A percentile compares a stretch with the other conserved stretches of the same genome.
Evolutionary conservation across 2,113 vertebrate species (phyloP).

Genomic region (Lycaon pictus): DNA sequence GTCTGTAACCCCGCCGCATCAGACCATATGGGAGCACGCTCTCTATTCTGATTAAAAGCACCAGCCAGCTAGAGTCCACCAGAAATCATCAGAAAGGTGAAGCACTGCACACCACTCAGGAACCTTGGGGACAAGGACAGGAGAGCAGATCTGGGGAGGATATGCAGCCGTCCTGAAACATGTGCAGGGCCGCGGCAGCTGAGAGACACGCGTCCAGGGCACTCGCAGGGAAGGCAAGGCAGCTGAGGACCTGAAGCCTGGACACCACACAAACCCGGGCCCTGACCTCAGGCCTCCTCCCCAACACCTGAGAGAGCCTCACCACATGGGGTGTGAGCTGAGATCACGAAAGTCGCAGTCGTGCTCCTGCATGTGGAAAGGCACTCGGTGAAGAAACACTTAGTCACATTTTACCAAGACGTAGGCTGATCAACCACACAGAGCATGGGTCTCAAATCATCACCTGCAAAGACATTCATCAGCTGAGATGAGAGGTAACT

Average conservation of each 20-base stretch:
- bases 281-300: background rate
- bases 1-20: background rate
- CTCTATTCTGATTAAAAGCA: background rate
- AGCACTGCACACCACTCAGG: rapidly evolving
- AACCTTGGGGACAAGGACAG: background rate
- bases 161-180: rapidly evolving
- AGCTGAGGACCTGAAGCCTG: rapidly evolving
- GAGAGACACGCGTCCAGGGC: rapidly evolving
- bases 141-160: background rate
- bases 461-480: background rate
- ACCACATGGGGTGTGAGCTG: rapidly evolving
- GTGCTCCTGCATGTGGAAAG: background rate
- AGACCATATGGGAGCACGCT: background rate
- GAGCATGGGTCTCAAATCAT: too few relatives aligned
- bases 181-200: rapidly evolving
- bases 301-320: background rate
- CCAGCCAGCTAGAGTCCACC: background rate
- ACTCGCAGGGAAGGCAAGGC: rapidly evolving
- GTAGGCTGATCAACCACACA: too few relatives aligned
- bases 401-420: rapidly evolving
- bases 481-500: background rate
- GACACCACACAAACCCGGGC: background rate
- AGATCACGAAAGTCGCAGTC: rapidly evolving
- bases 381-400: background rate
- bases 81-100: too few relatives aligned